phyloP scores from a whole-genome alignment of 2,888 invertebrate genomes.

The Mesorhabditis spiculigera region DNA sequence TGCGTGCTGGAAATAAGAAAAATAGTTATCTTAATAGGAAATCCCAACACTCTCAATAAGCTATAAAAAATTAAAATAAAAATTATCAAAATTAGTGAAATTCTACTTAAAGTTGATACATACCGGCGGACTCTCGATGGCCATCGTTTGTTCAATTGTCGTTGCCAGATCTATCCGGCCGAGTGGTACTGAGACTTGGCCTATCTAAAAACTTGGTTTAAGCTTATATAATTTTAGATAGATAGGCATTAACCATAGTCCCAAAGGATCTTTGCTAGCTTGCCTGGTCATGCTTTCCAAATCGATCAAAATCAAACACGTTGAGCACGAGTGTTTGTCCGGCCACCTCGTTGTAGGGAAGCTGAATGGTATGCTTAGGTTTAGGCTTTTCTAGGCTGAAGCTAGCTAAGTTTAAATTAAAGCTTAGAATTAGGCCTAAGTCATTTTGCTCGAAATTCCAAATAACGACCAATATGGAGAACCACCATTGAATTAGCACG shows the following conservation, averaged over 20 bases:
- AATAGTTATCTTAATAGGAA: too few species aligned
- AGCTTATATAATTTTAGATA: not conserved
- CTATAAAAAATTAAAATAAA: not conserved
- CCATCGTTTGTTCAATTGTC: conserved; percentile 97
- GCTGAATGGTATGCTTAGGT: conserved; percentile 62
- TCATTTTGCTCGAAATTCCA: too few species aligned
- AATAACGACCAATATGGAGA: too few species aligned
- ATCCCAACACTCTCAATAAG: too few species aligned
- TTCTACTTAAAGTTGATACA: conserved; percentile 62
- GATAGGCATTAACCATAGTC: not conserved
- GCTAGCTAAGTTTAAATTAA: too few species aligned
- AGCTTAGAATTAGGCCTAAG: too few species aligned
- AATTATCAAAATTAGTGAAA: too few species aligned
- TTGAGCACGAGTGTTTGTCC: conserved; percentile 97
- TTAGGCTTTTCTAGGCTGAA: too few species aligned
- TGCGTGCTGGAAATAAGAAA: too few species aligned
- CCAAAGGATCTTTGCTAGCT: conserved; percentile 68
- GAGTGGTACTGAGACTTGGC: conserved; percentile 72
- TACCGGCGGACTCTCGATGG: conserved; percentile 93
- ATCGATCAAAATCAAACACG: conserved; percentile 98
- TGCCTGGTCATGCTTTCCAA: conserved; percentile 99
- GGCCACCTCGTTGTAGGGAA: conserved; percentile 97
- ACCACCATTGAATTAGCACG: too few species aligned
- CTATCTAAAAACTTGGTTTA: conserved; percentile 40
- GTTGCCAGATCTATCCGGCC: conserved; percentile 96